Evolutionary conservation across 2,888 invertebrate species (phyloP).

Genomic region (Yponomeuta cagnagella): DNA sequence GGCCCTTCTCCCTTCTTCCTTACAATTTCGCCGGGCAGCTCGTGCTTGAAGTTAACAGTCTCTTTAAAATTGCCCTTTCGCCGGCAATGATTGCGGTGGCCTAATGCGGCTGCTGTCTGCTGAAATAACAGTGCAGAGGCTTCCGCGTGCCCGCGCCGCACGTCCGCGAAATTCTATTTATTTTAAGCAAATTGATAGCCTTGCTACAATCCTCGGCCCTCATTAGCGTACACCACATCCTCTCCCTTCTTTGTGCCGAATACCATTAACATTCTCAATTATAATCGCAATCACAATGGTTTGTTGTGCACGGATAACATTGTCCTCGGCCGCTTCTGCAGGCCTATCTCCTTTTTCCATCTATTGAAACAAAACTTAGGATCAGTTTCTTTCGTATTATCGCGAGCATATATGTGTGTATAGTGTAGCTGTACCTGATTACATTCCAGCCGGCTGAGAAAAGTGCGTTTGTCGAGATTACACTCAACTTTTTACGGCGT

Average conservation of each 20-base stretch:
- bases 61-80: conserved; percentile 64
- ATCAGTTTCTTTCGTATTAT: conserved; percentile 10
- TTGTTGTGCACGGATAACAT: neutral
- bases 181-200: conserved; percentile 63
- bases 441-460: conserved; percentile 30
- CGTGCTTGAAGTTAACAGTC: conserved; percentile 58
- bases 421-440: neutral
- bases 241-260: conserved; percentile 19
- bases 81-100: conserved; percentile 56
- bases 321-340: conserved; percentile 1
- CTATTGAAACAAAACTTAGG: neutral
- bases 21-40: conserved; percentile 48
- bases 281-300: conserved; percentile 2
- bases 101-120: conserved; percentile 52
- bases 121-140: conserved; percentile 57
- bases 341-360: neutral
- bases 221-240: conserved; percentile 35
- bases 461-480: conserved; percentile 30
- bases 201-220: conserved; percentile 36
- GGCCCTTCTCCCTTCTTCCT: conserved; percentile 41
- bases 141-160: conserved; percentile 47
- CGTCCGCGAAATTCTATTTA: conserved; percentile 52
- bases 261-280: conserved; percentile 7
- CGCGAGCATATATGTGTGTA: conserved; percentile 3
- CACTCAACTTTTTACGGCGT: conserved; percentile 38